Base-by-base conservation (phyloP, 2,113 vertebrate species). In the Willisornis vidua region DNA sequence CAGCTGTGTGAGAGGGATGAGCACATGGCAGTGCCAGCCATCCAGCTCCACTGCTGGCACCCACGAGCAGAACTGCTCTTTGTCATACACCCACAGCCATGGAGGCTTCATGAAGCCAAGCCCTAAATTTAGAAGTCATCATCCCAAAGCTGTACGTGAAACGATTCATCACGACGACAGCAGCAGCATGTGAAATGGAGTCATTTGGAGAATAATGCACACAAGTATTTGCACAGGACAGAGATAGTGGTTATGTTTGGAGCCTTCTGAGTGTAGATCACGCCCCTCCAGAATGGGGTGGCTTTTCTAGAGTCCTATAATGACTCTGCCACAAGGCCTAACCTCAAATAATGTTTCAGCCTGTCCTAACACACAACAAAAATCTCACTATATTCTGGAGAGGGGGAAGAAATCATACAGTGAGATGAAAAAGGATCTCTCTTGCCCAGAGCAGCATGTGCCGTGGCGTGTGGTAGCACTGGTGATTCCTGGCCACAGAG, bases 401-500 rank as follows among this genome's bases (percentile, higher is more conserved):
- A 39, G 25, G 24, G 28, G 12, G 1, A 24, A 45, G 41, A 48
- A 75, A 22, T 5, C 24, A 19, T 4, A 26, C 7, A 49, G 12
- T 39, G 24, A 22, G 23, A 19, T 23, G 51, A 23, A 35, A 76
- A 12, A 31, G 14, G n/a, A 14, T 2, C 7, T 10, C 10, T 23
- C 43, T 28, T 28, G 39, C 10, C 22, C 54, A 43, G 26, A 75
- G 51, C 1, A 3, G 43, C 39, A 12, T 8, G 2, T 3, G n/a
- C 14, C 6, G 12, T 3, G n/a, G 13, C 1, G 0, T 26, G 45
- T 31, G 10, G n/a, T 45, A 39, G 39, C 63, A 18, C 20, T 1
- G 14, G 24, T 0, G 0, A 12, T 9, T 58, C 55, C 59, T 33
- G 45, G 61, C 12, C 31, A 14, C 0, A 0, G 1, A 61, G 12